A percentile compares a stretch with the other conserved stretches of the same genome.
These are phyloP conservation scores for Caenorhabditis macrosperma DNA, from an alignment of 2,888 invertebrate species.

Conservation along the genomic window DNA sequence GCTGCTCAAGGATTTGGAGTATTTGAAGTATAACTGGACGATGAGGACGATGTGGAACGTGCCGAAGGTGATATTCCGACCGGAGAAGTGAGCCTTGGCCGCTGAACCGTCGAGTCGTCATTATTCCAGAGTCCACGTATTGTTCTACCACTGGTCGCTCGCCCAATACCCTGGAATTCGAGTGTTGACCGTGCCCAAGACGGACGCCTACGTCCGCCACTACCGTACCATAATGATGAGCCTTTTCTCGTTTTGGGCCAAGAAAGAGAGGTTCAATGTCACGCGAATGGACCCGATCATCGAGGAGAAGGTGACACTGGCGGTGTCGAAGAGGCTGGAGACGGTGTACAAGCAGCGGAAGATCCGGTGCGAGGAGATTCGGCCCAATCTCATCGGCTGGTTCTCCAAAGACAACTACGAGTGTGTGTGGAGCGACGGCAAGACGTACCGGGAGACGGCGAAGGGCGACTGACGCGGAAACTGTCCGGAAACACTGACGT, in stretches of 20 bases:
- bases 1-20: background rate
- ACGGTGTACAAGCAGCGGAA: background rate
- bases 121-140: background rate
- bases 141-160: slow-evolving; percentile 6
- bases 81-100: too few species aligned
- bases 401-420: background rate
- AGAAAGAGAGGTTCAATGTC: background rate
- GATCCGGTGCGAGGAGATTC: slow-evolving; percentile 3
- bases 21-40: background rate
- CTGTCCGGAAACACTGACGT: too few species aligned
- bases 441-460: background rate
- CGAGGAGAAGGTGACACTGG: background rate
- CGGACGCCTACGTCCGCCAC: background rate
- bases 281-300: background rate
- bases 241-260: background rate
- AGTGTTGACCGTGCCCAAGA: background rate
- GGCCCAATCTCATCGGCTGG: background rate
- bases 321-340: background rate
- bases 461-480: background rate
- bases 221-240: background rate
- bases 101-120: background rate
- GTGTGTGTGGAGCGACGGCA: slow-evolving; percentile 3
- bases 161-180: background rate
- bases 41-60: background rate
- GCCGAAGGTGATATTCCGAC: background rate